These are phyloP conservation scores for Lepidocyrtinus sp. DNA, from an alignment of 2,888 invertebrate species.

Conservation along the genomic window DNA sequence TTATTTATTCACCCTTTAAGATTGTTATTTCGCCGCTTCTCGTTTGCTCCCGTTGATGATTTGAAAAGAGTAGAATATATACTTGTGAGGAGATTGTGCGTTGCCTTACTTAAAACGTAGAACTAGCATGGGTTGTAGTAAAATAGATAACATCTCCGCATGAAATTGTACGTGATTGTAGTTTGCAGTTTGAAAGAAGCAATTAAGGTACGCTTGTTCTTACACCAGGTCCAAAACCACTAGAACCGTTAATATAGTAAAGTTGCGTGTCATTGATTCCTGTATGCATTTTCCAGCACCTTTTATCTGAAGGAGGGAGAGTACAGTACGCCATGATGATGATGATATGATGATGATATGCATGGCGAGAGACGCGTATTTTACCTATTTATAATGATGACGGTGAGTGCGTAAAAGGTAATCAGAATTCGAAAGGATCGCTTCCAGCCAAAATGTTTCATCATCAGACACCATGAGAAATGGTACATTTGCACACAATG, in stretches of 20 bases:
- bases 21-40: not conserved
- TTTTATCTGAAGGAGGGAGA: not conserved
- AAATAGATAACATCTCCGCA: not conserved
- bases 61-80: not conserved
- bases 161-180: slow-evolving; percentile 1
- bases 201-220: slow-evolving; percentile 1
- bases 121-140: not conserved
- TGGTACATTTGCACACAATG: not conserved
- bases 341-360: not conserved
- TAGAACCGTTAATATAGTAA: not conserved
- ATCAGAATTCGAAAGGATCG: not conserved
- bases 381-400: not conserved
- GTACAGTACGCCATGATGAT: not conserved
- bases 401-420: not conserved
- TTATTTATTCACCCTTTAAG: not conserved
- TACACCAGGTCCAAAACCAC: not conserved
- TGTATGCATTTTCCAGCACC: not conserved
- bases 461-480: not conserved
- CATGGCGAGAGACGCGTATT: not conserved
- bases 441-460: not conserved
- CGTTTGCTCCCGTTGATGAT: not conserved
- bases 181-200: slow-evolving; percentile 3
- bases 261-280: not conserved
- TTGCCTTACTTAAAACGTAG: not conserved
- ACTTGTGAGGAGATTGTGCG: not conserved